Base-by-base conservation (phyloP, 2,113 vertebrate species). In the Melanocharis versteri region DNA sequence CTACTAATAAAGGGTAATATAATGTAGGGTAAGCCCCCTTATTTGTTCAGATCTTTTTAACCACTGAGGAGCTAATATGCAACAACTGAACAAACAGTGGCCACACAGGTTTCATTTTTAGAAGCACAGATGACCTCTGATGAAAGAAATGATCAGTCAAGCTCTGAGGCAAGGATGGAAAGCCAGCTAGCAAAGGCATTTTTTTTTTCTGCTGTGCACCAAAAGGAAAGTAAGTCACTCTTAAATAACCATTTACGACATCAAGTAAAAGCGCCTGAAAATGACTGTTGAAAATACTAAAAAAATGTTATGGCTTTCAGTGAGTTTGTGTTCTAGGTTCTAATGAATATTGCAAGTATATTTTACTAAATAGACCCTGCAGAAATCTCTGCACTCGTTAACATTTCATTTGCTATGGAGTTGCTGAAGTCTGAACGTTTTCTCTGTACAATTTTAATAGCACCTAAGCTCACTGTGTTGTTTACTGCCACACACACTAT, bases 21-120 rank as follows among this genome's bases (percentile, higher is more conserved):
- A 98, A 97, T 96, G 86, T 98, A 97, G 76, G 94, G 76, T 98
- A 98, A 97, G 92, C 95, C 92, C 94, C 93, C 94, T 83, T 98
- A 98, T 98, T 98, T 98, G 95, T 97, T 96, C 97, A 97, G 95
- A 95, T 96, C 76, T 94, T 96, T 96, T 94, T 92, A 96, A 97
- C 95, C 92, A 96, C 96, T 66, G 91, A 98, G 83, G 89, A 97
- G 94, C 93, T 99, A 99, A 99, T 98, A 97, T 94, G 95, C 93
- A 98, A 98, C 98, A 99, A 99, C 98, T 98, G 98, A 98, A 98
- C 96, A 99, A 99, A 99, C 97, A 98, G 35, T 3, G 92, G 90
- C 96, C 93, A 95, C 96, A 95, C 96, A 98, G 97, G 92, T 90
- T 96, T 97, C 80, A 97, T 87, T 97, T 97, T 92, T 69, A 85